Conservation (phyloP, 2,797 vertebrate species). For the Sitta carolinensis region DNA sequence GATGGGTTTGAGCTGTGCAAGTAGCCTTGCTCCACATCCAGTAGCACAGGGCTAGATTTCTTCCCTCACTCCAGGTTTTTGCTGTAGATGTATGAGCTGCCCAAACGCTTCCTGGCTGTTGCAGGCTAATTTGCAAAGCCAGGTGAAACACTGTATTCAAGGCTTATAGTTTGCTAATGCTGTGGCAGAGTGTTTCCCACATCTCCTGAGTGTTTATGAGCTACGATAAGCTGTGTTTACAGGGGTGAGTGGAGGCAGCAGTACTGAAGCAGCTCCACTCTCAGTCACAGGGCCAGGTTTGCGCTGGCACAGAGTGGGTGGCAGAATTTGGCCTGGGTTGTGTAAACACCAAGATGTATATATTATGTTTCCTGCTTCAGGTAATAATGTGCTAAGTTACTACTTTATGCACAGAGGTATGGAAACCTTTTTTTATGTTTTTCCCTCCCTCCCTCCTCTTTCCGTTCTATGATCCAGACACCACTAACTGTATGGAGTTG, state of each 20-base stretch:
- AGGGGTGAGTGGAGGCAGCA: not conserved
- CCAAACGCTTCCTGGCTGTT: not conserved
- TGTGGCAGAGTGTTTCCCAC: not conserved
- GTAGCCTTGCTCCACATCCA: not conserved
- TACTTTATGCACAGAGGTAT: conserved; percentile 69
- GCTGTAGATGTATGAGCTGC: not conserved
- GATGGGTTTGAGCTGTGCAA: not conserved
- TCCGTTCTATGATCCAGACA: conserved; percentile 87
- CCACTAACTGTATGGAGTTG: conserved; percentile 87
- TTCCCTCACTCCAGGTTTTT: not conserved
- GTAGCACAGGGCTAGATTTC: not conserved
- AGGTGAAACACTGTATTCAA: not conserved
- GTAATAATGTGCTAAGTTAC: conserved; percentile 67
- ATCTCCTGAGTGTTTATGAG: not conserved
- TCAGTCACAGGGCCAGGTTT: not conserved
- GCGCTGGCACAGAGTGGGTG: not conserved
- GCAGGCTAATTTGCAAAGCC: not conserved
- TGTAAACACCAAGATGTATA: conserved; percentile 33
- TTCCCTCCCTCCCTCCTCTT: conserved; percentile 76
- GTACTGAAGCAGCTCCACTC: not conserved
- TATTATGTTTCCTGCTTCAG: conserved; percentile 67
- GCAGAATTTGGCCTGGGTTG: conserved; percentile 46
- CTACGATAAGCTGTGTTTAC: not conserved
- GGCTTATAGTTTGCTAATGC: not conserved
- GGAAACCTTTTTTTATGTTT: conserved; percentile 72